A percentile compares a stretch with the other conserved stretches of the same genome.
Evolutionary conservation across 1,140 invertebrate genomes (phyloP).

Genomic region (Papilio helenus): DNA sequence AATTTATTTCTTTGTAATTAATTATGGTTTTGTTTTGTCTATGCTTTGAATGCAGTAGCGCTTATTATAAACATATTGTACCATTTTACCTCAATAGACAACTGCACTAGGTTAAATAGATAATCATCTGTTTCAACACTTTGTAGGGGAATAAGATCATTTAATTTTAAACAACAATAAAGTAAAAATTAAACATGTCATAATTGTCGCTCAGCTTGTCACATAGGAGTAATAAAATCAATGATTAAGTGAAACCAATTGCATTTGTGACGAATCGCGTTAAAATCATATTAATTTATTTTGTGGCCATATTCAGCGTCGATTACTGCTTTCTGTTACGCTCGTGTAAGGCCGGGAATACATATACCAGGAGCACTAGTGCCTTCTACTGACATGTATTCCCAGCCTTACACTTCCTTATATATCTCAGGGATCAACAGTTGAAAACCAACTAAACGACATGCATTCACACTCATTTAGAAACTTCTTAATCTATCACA

Average conservation of each 20-base stretch:
- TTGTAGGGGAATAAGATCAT: no score
- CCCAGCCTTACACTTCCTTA: no score
- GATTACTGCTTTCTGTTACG: not conserved
- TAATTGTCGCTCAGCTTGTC: slow-evolving; percentile 8
- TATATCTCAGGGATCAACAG: no score
- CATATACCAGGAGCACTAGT: not conserved
- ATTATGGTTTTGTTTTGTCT: not conserved
- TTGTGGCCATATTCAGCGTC: not conserved
- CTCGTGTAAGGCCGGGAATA: not conserved
- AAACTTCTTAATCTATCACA: no score
- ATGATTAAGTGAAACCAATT: not conserved
- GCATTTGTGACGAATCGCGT: not conserved
- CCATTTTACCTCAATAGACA: no score
- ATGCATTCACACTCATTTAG: no score
- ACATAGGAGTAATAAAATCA: not conserved
- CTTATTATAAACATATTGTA: no score
- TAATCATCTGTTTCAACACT: no score
- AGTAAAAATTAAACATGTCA: not conserved
- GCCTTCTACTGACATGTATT: no score
- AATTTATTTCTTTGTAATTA: not conserved
- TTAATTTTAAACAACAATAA: not conserved
- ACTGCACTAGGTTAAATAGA: not conserved
- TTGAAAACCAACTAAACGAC: no score
- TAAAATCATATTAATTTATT: slow-evolving; percentile 16
- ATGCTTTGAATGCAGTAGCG: not conserved